phyloP scores from a whole-genome alignment of 2,888 invertebrate genomes.

The Mechanitis messenoides region DNA sequence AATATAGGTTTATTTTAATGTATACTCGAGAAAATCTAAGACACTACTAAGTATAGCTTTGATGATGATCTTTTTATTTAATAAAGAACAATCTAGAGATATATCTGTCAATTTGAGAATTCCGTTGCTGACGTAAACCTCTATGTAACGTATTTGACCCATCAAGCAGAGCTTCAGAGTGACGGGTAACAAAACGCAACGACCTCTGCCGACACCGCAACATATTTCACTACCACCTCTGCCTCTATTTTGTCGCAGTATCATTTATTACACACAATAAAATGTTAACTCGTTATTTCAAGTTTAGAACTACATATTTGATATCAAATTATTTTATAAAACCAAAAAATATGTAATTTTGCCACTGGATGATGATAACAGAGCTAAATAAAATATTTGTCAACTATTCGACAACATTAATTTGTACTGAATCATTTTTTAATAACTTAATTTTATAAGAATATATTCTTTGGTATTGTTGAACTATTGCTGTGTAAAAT shows the following conservation, averaged over 20 bases:
- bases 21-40: no score
- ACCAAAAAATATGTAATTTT: not conserved
- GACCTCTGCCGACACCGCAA: slow-evolving; percentile 43
- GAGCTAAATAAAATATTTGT: no score
- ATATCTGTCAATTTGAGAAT: not conserved
- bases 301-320: not conserved
- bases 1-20: no score
- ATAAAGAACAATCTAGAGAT: not conserved
- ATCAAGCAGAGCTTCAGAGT: slow-evolving; percentile 38
- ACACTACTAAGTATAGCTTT: no score
- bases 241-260: slow-evolving; percentile 18
- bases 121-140: slow-evolving; percentile 8
- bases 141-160: slow-evolving; percentile 20
- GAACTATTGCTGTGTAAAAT: no score
- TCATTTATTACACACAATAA: slow-evolving; percentile 16
- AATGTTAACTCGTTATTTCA: not conserved
- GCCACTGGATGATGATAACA: no score
- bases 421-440: no score
- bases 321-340: not conserved
- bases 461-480: no score
- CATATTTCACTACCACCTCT: slow-evolving; percentile 36
- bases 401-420: no score
- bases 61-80: not conserved
- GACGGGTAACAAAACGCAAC: slow-evolving; percentile 51
- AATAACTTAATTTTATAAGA: no score